A percentile compares a stretch with the other conserved stretches of the same genome.
These are phyloP conservation scores for Nasua narica DNA, from an alignment of 2,797 vertebrate species.

Conservation along the genomic window DNA sequence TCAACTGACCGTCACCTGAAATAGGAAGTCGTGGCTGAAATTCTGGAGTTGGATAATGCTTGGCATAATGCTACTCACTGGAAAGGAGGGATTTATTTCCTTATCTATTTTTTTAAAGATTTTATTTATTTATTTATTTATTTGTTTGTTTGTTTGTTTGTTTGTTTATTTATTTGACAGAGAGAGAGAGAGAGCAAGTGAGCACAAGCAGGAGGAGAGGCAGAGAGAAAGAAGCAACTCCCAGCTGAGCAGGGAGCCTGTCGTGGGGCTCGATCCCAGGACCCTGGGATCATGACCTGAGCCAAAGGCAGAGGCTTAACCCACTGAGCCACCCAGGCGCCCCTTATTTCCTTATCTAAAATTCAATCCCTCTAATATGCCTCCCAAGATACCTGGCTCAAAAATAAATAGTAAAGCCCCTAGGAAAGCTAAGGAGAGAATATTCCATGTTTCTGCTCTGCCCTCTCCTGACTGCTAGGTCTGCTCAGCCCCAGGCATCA, in stretches of 20 bases:
- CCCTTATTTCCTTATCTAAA: constrained; percentile 20
- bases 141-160: no score
- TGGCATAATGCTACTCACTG: neutral
- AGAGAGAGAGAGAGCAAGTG: no score
- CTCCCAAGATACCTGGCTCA: neutral
- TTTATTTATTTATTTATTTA: no score
- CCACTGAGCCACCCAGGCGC: no score
- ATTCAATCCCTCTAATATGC: neutral
- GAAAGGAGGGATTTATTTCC: neutral
- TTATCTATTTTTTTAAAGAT: neutral
- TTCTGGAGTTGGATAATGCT: neutral
- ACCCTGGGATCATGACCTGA: no score
- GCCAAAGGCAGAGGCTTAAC: no score
- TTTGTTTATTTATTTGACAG: no score
- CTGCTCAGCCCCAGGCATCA: neutral
- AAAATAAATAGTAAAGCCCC: neutral
- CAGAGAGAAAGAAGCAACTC: no score
- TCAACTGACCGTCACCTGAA: constrained; percentile 48
- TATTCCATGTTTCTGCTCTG: neutral
- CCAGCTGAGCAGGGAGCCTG: no score
- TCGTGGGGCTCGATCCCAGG: no score
- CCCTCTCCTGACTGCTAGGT: neutral
- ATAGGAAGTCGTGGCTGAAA: neutral
- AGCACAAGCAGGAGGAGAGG: no score
- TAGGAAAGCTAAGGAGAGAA: neutral